These are phyloP conservation scores for Rhinichthys klamathensis DNA, from an alignment of 2,113 vertebrate species.

Conservation along the genomic window DNA sequence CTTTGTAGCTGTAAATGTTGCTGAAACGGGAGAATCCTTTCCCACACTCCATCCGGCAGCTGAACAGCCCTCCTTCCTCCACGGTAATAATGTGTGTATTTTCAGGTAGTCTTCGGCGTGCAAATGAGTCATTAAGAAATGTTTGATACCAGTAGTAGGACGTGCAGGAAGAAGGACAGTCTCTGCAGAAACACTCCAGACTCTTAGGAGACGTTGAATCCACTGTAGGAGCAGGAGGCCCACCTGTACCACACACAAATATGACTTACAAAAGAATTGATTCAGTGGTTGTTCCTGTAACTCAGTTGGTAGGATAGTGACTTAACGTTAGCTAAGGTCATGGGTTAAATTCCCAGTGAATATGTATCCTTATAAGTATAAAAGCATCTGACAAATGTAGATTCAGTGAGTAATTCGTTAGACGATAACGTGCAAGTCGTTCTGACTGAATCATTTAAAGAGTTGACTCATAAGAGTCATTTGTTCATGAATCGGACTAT, in stretches of 20 bases:
- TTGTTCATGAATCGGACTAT: too few relatives aligned
- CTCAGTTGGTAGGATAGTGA: neutral
- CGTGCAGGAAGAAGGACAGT: accelerated
- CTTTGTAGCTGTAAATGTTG: neutral
- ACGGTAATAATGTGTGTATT: accelerated
- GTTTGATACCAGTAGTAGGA: conserved; percentile 5
- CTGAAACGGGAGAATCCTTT: conserved; percentile 23
- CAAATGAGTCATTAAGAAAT: accelerated
- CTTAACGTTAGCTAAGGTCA: neutral
- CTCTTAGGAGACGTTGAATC: accelerated
- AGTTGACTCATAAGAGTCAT: neutral
- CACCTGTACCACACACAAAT: neutral
- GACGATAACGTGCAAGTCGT: neutral
- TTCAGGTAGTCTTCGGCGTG: accelerated
- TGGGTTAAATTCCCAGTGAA: neutral
- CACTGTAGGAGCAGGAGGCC: neutral
- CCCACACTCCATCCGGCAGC: neutral
- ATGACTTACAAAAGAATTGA: neutral
- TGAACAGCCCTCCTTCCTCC: accelerated
- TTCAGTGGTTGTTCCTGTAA: neutral
- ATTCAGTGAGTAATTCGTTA: neutral
- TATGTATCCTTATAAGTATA: neutral
- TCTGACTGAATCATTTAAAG: neutral
- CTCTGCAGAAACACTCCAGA: accelerated
- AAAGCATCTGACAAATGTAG: neutral